A percentile compares a stretch with the other conserved stretches of the same genome.
Evolutionary conservation across 2,113 vertebrate species (phyloP).

Genomic region (Erythrocercus mccallii): DNA sequence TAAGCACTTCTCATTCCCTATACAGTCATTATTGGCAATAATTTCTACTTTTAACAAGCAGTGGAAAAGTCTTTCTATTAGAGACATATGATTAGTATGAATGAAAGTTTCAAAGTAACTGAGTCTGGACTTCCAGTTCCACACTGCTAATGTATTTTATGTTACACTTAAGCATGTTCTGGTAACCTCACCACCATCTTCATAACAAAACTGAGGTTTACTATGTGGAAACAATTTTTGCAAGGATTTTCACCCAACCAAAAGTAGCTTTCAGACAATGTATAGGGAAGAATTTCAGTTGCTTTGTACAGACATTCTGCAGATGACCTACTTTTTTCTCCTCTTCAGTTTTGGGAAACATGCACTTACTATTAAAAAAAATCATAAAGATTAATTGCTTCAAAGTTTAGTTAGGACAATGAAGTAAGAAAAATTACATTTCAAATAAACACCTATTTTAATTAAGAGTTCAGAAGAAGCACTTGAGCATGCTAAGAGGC

Average conservation of each 20-base stretch:
- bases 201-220: not conserved
- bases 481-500: not conserved
- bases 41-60: not conserved
- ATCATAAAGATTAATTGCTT: not conserved
- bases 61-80: not conserved
- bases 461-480: slow-evolving; percentile 1
- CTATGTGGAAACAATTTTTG: not conserved
- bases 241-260: not conserved
- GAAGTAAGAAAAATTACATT: not conserved
- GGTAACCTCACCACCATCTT: not conserved
- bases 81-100: not conserved
- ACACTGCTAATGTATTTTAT: not conserved
- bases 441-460: not conserved
- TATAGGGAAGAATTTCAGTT: not conserved
- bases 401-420: not conserved
- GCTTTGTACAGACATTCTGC: not conserved
- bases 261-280: not conserved
- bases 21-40: not conserved
- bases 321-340: not conserved
- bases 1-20: not conserved
- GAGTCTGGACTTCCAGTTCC: not conserved
- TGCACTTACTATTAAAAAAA: not conserved
- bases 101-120: not conserved
- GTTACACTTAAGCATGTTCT: not conserved
- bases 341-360: not conserved